Base-by-base conservation (phyloP, 1,140 invertebrate genomes). In the Probaryconus sp. region DNA sequence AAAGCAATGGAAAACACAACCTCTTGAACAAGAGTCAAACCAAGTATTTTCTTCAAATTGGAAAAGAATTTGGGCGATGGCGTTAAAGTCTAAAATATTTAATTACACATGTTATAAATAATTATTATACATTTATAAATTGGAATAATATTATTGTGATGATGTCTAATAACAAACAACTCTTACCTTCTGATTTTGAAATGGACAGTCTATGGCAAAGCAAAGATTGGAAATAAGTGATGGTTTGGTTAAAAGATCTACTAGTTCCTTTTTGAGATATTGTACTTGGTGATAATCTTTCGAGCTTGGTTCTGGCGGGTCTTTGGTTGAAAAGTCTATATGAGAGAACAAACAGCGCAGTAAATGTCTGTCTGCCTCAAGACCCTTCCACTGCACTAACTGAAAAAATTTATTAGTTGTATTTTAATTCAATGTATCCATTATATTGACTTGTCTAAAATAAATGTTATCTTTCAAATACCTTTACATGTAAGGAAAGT, bases 321-420 rank as follows among this genome's bases (percentile, higher is more conserved):
- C 85, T 80, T 89, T 87, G 61, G 90, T 90, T 80, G 87, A 89
- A 85, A 92, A 91, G 81, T 91, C 90, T 79, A 92, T 89, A 79
- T 89, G 90, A 79, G 94, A 94, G 88, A 96, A 94, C 85, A 96
- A 91, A 89, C 93, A 94, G 88, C 94, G 93, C 87, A 95, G 91
- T 85, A 94, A 91, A 90, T 96, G 94, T 89, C 94, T 91, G 89
- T 96, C 94, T 88, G 94, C 94, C 90, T 95, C 94, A 86, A 94
- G 90, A 88, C 94, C 94, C 90, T 94, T 91, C 83, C 92, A 90
- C 88, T 90, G 89, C 68, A 95, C 92, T 88, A 95, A 90, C 94
- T 95, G 85, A 51, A 79, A 73, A 7, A 53, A 38, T 42, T 45
- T 26, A 20, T 58, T 24, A 35, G 21, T 37, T 51, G 16, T 11